Conservation (phyloP, 2,797 vertebrate genomes). For the Odontamblyopus lacepedii region DNA sequence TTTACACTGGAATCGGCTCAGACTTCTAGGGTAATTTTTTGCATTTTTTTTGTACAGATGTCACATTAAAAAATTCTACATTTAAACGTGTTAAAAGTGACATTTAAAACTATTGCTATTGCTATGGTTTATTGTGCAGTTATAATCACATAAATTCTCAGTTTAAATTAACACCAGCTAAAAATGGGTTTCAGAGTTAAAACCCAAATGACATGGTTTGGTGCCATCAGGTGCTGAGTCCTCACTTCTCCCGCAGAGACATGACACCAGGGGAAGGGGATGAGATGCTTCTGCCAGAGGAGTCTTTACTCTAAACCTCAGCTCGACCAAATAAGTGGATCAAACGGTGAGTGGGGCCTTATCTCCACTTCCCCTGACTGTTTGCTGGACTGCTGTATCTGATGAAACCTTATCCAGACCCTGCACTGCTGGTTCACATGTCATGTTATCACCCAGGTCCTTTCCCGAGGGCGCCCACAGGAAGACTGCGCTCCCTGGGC, state of each 20-base stretch:
- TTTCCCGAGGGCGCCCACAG: slow-evolving; percentile 75
- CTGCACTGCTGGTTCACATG: slow-evolving; percentile 74
- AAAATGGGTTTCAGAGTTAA: neutral
- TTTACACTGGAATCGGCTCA: no score
- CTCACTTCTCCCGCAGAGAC: slow-evolving; percentile 41
- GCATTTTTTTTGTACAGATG: no score
- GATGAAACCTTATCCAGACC: slow-evolving; percentile 72
- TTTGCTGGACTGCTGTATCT: slow-evolving; percentile 71
- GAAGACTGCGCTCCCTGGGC: slow-evolving; percentile 66
- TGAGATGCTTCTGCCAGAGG: slow-evolving; percentile 49
- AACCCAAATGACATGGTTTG: neutral
- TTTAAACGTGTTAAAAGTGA: no score
- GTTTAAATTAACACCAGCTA: no score
- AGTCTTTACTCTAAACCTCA: slow-evolving; percentile 52
- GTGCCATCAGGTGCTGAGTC: slow-evolving; percentile 26
- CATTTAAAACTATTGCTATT: no score
- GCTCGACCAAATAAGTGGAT: slow-evolving; percentile 67
- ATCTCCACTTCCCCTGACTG: slow-evolving; percentile 76
- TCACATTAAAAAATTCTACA: no score
- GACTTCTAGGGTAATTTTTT: no score
- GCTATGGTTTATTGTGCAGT: neutral
- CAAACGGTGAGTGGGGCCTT: slow-evolving; percentile 65
- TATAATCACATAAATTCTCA: neutral
- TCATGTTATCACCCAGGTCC: slow-evolving; percentile 70
- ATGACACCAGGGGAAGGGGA: slow-evolving; percentile 65